phyloP scores from a whole-genome alignment of 2,113 vertebrate genomes.

The Trinectes maculatus region DNA sequence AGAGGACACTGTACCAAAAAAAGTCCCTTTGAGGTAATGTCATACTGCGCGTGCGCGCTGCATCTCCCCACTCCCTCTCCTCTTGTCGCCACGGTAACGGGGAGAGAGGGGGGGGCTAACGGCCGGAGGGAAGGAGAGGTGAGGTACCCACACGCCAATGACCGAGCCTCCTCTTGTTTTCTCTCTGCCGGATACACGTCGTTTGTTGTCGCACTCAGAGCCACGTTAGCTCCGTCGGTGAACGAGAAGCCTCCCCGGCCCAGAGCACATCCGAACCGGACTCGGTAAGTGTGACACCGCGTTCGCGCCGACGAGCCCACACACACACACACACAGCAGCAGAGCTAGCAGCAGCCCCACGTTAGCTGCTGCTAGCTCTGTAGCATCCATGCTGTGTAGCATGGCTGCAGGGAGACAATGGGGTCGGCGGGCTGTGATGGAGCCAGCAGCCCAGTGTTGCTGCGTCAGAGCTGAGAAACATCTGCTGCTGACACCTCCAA shows the following conservation, averaged over 20 bases:
- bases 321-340: no score
- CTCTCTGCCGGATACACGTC: constrained; percentile 27
- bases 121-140: constrained; percentile 54
- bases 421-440: constrained; percentile 42
- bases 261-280: constrained; percentile 24
- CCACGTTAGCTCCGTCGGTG: background rate
- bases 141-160: constrained; percentile 70
- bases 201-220: background rate
- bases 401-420: constrained; percentile 65
- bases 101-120: constrained; percentile 48
- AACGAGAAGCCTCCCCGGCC: background rate
- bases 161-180: constrained; percentile 33
- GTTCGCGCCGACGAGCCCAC: constrained; percentile 6
- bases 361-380: constrained; percentile 22
- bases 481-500: background rate
- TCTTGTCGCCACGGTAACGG: constrained; percentile 78
- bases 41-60: constrained; percentile 79
- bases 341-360: no score
- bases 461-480: background rate
- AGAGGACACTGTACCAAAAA: constrained; percentile 24
- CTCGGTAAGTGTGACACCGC: constrained; percentile 56
- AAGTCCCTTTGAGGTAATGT: constrained; percentile 35
- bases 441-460: background rate
- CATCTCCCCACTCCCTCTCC: constrained; percentile 77
- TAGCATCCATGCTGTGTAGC: constrained; percentile 11